phyloP scores from a whole-genome alignment of 2,797 vertebrate species.

The Falco peregrinus region DNA sequence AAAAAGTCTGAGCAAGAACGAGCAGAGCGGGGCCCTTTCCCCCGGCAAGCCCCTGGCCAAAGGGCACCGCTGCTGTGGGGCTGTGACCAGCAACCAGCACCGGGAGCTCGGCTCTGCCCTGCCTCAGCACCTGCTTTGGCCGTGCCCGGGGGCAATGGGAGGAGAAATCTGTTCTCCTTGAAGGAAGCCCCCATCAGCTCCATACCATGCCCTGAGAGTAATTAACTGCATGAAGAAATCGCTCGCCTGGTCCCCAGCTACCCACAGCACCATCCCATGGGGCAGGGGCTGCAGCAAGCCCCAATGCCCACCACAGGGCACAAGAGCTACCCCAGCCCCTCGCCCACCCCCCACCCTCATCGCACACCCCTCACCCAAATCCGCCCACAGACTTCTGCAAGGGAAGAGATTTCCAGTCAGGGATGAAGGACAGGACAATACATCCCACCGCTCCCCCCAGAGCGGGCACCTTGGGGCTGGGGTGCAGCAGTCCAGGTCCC shows the following conservation, averaged over 20 bases:
- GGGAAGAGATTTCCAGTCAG: neutral
- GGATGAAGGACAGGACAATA: neutral
- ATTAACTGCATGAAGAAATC: neutral
- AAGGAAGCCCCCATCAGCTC: neutral
- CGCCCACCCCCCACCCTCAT: neutral
- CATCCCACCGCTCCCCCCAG: neutral
- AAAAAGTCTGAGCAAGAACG: neutral
- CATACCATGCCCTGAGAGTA: neutral
- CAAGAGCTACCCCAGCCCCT: neutral
- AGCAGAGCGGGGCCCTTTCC: neutral
- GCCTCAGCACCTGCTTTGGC: neutral
- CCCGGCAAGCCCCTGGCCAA: neutral
- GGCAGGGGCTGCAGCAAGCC: neutral
- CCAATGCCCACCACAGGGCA: neutral
- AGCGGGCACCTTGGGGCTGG: neutral
- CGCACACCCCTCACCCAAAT: neutral
- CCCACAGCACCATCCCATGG: fast-evolving
- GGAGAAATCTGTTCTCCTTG: neutral
- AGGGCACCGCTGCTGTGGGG: neutral
- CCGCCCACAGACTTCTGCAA: neutral
- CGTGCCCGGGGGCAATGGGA: fast-evolving
- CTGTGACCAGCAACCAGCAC: neutral
- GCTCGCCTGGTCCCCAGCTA: neutral
- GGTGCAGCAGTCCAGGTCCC: neutral
- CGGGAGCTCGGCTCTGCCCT: neutral